phyloP scores from a whole-genome alignment of 1,140 invertebrate genomes.

The Lethocerus indicus region DNA sequence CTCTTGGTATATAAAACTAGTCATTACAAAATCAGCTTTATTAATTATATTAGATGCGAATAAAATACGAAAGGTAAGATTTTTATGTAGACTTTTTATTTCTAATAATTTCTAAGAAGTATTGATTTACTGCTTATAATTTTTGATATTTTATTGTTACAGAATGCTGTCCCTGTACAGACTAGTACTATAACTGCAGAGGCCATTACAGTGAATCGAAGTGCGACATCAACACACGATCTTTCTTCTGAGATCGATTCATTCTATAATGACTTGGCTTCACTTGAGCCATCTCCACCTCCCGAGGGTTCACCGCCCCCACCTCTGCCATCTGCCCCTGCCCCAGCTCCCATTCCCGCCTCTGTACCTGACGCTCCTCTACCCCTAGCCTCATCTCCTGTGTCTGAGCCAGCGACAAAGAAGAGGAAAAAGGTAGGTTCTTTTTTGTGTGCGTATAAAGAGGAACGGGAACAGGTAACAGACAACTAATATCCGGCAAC shows the following conservation, averaged over 20 bases:
- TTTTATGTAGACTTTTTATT: too few species aligned
- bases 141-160: slow-evolving; percentile 5
- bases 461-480: too few species aligned
- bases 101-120: too few species aligned
- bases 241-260: slow-evolving; percentile 33
- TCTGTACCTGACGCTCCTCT: slow-evolving; percentile 14
- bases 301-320: slow-evolving; percentile 11
- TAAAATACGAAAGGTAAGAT: too few species aligned
- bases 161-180: slow-evolving; percentile 1
- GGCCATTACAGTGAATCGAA: too few species aligned
- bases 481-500: too few species aligned
- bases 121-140: too few species aligned
- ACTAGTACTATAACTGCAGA: too few species aligned
- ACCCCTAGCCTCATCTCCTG: slow-evolving; percentile 11
- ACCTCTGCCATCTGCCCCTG: slow-evolving; percentile 13
- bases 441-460: too few species aligned
- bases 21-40: too few species aligned
- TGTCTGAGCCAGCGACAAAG: slow-evolving; percentile 19
- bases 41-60: too few species aligned
- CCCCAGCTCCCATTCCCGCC: slow-evolving; percentile 11
- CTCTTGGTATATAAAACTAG: too few species aligned
- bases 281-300: slow-evolving; percentile 25
- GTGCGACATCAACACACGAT: slow-evolving; percentile 17
- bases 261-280: slow-evolving; percentile 41
- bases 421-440: slow-evolving; percentile 33